Evolutionary conservation across 1,140 invertebrate genomes (phyloP).

Genomic region (Semibalanus balanoides): DNA sequence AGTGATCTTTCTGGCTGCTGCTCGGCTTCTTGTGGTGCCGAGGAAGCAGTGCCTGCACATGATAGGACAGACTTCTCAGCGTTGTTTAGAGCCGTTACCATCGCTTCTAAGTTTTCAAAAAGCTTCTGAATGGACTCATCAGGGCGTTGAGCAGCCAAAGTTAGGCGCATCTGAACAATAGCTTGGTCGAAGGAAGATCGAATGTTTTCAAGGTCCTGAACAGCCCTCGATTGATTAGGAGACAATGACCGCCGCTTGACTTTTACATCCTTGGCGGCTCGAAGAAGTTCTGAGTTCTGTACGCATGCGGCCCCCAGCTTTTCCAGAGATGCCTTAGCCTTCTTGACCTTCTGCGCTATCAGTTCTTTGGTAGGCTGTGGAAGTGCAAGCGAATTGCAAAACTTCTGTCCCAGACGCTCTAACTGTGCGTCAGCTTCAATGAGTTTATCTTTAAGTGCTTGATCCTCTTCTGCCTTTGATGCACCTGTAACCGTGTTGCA

Average conservation of each 20-base stretch:
- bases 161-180: background rate
- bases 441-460: background rate
- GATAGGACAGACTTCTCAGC: background rate
- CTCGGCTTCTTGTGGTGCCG: background rate
- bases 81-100: background rate
- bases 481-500: background rate
- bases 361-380: background rate
- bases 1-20: background rate
- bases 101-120: background rate
- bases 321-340: background rate
- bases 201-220: background rate
- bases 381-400: background rate
- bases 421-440: background rate
- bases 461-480: background rate
- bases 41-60: background rate
- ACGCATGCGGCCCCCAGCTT: background rate
- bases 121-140: background rate
- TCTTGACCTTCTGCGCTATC: background rate
- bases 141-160: background rate
- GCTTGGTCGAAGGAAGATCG: background rate
- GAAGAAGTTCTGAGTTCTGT: background rate
- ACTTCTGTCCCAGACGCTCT: background rate
- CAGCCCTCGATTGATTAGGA: background rate
- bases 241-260: background rate
- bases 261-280: background rate